Evolutionary conservation across 1,140 invertebrate genomes (phyloP).

Genomic region (Lucilia sericata): DNA sequence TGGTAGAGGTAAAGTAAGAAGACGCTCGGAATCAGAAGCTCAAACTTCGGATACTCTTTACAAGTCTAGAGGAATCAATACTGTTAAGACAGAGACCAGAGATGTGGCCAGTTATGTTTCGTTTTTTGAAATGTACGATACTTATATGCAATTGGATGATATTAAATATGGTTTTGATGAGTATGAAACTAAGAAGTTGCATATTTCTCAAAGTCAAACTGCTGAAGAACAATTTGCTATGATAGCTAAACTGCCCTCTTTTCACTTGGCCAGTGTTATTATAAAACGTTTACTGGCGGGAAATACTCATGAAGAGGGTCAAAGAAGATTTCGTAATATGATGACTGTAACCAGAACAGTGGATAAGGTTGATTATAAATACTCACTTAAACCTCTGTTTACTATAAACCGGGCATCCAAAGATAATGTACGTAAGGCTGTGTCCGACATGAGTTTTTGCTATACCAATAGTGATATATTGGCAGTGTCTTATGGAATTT

Average conservation of each 20-base stretch:
- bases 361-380: conserved; percentile 30
- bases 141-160: conserved; percentile 50
- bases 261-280: conserved; percentile 71
- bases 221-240: background rate
- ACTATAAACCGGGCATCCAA: background rate
- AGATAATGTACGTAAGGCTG: conserved; percentile 60
- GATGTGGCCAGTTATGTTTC: conserved; percentile 75
- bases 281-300: conserved; percentile 76
- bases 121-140: conserved; percentile 80
- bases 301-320: conserved; percentile 71
- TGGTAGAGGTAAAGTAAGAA: conserved; percentile 74
- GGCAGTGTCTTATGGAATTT: conserved; percentile 78
- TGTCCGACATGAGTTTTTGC: conserved; percentile 75
- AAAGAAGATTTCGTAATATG: conserved; percentile 75
- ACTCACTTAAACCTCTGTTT: conserved; percentile 11
- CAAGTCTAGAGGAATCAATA: conserved; percentile 73
- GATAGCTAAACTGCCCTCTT: conserved; percentile 64
- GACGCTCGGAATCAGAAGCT: conserved; percentile 74
- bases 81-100: conserved; percentile 68
- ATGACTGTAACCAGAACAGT: conserved; percentile 53
- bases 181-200: background rate
- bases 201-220: background rate
- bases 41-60: conserved; percentile 73
- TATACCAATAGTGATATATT: conserved; percentile 73
- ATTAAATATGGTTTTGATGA: background rate